These are phyloP conservation scores for Fopius arisanus DNA, from an alignment of 1,140 invertebrate species.

Conservation along the genomic window DNA sequence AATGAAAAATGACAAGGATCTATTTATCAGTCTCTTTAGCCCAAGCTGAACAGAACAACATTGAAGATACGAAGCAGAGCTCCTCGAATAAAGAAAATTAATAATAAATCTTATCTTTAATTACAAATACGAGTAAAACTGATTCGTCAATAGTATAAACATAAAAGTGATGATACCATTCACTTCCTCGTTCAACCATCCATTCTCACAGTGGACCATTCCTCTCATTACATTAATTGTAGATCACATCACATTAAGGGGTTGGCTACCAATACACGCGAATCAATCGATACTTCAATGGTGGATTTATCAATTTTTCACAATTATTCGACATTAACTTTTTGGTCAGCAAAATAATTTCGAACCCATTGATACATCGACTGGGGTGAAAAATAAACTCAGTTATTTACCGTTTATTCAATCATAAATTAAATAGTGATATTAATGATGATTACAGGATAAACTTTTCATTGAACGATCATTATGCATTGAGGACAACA, in stretches of 20 bases:
- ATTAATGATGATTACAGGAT: background rate
- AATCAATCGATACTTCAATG: background rate
- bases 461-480: background rate
- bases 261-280: background rate
- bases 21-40: constrained; percentile 49
- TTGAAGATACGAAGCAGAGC: constrained; percentile 37
- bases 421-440: too few relatives aligned
- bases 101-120: background rate
- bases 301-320: too few relatives aligned
- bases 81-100: background rate
- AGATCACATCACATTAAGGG: background rate
- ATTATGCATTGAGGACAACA: background rate
- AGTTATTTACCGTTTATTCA: too few relatives aligned
- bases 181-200: background rate
- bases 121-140: background rate
- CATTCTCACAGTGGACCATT: background rate
- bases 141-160: background rate
- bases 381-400: too few relatives aligned
- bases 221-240: background rate
- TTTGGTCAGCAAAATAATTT: too few relatives aligned
- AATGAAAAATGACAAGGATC: constrained; percentile 24
- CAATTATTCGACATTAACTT: too few relatives aligned
- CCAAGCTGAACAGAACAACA: constrained; percentile 48
- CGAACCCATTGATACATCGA: too few relatives aligned
- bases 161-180: background rate